Conservation (phyloP, 2,797 vertebrate species). For the Channa striata region DNA sequence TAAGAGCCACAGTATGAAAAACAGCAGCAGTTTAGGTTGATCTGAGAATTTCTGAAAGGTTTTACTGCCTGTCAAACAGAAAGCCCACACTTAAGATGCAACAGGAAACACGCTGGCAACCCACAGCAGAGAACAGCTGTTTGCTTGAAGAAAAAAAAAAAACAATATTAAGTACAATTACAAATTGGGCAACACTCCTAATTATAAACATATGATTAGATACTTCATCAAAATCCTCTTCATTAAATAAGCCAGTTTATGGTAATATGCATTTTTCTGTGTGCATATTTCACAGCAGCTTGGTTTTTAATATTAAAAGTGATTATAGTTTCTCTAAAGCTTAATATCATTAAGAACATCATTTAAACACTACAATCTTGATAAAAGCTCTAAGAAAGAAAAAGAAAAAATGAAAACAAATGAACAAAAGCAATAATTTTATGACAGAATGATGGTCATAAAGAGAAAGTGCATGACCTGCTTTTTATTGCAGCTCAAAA, state of each 20-base stretch:
- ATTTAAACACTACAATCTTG: background rate
- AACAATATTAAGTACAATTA: constrained; percentile 72
- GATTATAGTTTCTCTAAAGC: background rate
- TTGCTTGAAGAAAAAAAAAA: constrained; percentile 33
- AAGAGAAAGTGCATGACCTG: constrained; percentile 27
- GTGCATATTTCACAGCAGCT: background rate
- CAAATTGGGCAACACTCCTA: background rate
- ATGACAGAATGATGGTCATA: constrained; percentile 12
- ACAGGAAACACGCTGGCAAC: constrained; percentile 52
- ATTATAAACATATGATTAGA: background rate
- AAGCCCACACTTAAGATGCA: constrained; percentile 61
- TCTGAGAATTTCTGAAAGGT: constrained; percentile 61
- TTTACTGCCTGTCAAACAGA: constrained; percentile 71
- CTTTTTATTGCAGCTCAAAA: constrained; percentile 30
- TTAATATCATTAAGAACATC: background rate
- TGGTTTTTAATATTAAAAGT: background rate
- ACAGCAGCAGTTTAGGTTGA: constrained; percentile 60
- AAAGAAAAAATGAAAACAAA: background rate
- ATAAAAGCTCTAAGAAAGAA: background rate
- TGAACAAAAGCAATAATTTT: background rate
- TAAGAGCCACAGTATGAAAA: constrained; percentile 32
- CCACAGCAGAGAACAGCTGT: constrained; percentile 47
- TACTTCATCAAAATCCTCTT: background rate
- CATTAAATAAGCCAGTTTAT: background rate
- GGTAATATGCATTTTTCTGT: background rate